Evolutionary conservation across 2,888 invertebrate genomes (phyloP), one percentile per base, ranked within the genome.

Genomic region (Drosophila stalkeri): DNA sequence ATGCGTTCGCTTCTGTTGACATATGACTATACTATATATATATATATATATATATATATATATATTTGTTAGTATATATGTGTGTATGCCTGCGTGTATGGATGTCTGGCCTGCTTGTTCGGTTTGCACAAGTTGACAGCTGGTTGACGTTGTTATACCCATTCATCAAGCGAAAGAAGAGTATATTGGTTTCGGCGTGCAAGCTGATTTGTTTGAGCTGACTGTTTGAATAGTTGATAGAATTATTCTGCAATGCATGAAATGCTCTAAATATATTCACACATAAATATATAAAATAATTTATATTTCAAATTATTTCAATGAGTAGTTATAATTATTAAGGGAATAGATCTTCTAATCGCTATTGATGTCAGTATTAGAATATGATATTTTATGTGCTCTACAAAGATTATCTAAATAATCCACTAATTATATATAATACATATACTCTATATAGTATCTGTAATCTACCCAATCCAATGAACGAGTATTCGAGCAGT

Each of bases 41-140:
- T 31, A 47, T 16, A 23, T 5, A 27, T 27, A 27, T n/a, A 44
- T n/a, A 44, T 20, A 20, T 44, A 20, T n/a, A 41, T 41, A 41
- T 41, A 41, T 43, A 27, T 47, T 14, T 27, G 12, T 16, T 1
- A n/a, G 5, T 20, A 8, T 47, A 43, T 64, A 54, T 55, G 3
- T 16, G 16, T 6, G 54, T 64, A 44, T 57, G n/a, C 33, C 20
- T 60, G 27, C 23, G 7, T 47, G 12, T 35, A n/a, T 35, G n/a
- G 33, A 5, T 47, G 47, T 18, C 18, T 20, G 44, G 55, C 33
- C 51, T 39, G 76, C 49, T 75, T 77, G 85, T 81, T 74, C 72
- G 57, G 77, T 71, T 82, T 77, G 77, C 65, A 70, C 67, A 75
- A 72, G 64, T 64, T 88, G 86, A 83, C 84, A 82, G 86, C 79